Conservation (phyloP, 2,888 invertebrate genomes). For the Chymomyza procnemis region DNA sequence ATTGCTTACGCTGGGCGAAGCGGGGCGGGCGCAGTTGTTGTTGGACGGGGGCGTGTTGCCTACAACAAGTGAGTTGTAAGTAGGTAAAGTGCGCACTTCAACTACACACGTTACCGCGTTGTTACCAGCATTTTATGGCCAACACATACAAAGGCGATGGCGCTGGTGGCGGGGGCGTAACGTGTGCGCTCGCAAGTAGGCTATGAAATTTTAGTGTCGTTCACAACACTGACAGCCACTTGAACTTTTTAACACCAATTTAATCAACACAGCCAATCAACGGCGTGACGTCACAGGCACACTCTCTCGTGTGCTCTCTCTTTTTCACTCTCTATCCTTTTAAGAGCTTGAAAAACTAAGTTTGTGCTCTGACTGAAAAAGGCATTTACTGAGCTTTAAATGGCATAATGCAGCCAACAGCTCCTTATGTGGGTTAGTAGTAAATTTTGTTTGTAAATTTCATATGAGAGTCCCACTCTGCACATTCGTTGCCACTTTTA, state of each 20-base stretch:
- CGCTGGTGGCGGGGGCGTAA: no score
- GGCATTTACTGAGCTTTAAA: neutral
- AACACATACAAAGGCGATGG: slow-evolving; percentile 25
- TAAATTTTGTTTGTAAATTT: neutral
- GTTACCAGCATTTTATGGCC: slow-evolving; percentile 46
- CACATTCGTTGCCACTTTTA: neutral
- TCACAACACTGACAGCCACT: slow-evolving; percentile 64
- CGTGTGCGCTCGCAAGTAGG: slow-evolving; percentile 45
- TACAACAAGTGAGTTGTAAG: slow-evolving; percentile 9
- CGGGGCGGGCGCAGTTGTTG: neutral
- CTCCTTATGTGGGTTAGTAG: no score
- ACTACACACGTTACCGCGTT: slow-evolving; percentile 61
- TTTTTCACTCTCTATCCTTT: no score
- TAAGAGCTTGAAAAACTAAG: neutral
- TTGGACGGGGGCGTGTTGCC: neutral
- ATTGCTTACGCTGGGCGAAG: no score
- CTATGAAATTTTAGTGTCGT: slow-evolving; percentile 62
- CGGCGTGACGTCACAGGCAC: neutral
- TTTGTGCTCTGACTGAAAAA: neutral
- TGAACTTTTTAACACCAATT: slow-evolving; percentile 66
- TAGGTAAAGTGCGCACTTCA: slow-evolving; percentile 63
- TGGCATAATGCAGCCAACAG: neutral
- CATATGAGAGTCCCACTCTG: neutral
- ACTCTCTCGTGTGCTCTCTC: neutral
- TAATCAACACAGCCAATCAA: slow-evolving; percentile 49